Percentiles rank a stretch among this genome's conserved stretches.
phyloP scores from a whole-genome alignment of 2,797 vertebrate species.

The Echiichthys vipera region DNA sequence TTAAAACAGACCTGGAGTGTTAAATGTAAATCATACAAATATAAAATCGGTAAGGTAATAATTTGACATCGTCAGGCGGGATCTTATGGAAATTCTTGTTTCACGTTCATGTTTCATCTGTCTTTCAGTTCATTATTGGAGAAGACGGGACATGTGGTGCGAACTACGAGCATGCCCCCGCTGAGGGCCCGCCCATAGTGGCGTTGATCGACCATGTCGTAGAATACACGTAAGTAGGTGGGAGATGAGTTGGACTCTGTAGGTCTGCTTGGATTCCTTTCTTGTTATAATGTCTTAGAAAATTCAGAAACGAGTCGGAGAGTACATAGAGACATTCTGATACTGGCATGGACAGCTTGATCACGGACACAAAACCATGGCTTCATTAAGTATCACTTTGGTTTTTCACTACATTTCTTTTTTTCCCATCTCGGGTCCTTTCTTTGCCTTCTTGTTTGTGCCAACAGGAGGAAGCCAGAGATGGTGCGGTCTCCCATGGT shows the following conservation, averaged over 20 bases:
- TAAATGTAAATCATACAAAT: background rate
- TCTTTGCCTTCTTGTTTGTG: background rate
- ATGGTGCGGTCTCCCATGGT: constrained; percentile 76
- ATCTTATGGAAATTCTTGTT: background rate
- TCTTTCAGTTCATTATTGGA: constrained; percentile 92
- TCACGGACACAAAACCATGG: too few relatives aligned
- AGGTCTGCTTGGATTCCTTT: background rate
- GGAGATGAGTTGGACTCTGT: background rate
- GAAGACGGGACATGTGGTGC: constrained; percentile 95
- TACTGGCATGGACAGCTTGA: background rate
- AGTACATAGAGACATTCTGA: background rate
- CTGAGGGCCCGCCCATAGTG: constrained; percentile 94
- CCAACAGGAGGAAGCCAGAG: constrained; percentile 86
- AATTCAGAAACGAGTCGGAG: background rate
- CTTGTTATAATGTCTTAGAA: background rate
- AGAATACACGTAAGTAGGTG: constrained; percentile 90
- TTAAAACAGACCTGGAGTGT: background rate
- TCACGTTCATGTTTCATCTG: background rate
- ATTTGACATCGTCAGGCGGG: background rate
- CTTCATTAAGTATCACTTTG: background rate
- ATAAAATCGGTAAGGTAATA: background rate
- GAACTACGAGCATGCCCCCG: constrained; percentile 93
- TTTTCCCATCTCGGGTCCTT: background rate
- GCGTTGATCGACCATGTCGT: constrained; percentile 93
- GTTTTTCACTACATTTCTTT: background rate